phyloP scores from a whole-genome alignment of 2,113 vertebrate genomes.

The Sarotherodon lohbergeri region DNA sequence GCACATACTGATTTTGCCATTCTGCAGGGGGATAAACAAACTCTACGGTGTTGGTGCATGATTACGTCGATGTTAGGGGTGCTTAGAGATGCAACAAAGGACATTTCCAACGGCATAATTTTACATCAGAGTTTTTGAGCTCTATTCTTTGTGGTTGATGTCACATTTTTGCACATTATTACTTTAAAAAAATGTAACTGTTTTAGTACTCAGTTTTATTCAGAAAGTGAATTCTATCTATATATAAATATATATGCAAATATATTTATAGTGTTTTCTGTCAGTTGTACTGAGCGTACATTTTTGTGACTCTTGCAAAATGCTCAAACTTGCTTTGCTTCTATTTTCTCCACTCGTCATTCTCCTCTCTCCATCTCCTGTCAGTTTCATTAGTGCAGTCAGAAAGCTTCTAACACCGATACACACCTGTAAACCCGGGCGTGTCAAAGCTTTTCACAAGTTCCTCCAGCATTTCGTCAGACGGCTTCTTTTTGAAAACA shows the following conservation, averaged over 20 bases:
- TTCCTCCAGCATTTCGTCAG: conserved; percentile 12
- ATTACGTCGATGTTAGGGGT: background rate
- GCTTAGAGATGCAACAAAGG: background rate
- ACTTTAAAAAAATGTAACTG: background rate
- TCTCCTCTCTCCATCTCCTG: background rate
- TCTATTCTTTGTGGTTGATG: background rate
- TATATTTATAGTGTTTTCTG: background rate
- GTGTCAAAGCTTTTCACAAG: conserved; percentile 69
- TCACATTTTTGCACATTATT: background rate
- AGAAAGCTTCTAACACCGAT: conserved; percentile 46
- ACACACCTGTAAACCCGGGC: conserved; percentile 60
- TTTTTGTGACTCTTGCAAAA: background rate
- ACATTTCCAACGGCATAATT: background rate
- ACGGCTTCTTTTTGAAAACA: conserved; percentile 12
- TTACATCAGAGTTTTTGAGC: background rate
- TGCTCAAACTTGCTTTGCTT: background rate
- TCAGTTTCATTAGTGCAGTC: conserved; percentile 41
- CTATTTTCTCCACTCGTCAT: background rate
- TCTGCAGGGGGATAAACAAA: background rate
- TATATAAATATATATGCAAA: background rate
- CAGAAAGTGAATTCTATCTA: background rate
- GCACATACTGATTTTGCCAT: background rate
- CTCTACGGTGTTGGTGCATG: background rate
- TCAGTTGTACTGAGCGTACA: background rate
- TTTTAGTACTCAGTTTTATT: conserved; percentile 16